Base-by-base conservation (phyloP, 2,797 vertebrate species). In the Vespertilio murinus region DNA sequence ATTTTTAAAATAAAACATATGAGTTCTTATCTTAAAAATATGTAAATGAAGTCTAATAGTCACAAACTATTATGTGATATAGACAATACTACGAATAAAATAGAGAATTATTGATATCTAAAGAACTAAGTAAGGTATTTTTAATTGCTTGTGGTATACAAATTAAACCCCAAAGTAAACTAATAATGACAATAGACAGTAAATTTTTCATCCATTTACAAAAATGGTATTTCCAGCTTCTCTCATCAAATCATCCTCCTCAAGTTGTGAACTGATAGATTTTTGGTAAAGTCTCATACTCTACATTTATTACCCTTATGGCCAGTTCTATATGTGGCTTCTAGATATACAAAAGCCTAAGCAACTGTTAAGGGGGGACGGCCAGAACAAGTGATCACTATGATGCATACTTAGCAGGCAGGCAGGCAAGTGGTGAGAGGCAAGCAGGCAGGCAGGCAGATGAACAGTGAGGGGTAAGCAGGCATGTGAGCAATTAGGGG, bases 121-220 rank as follows among this genome's bases (percentile, higher is more conserved):
- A 79, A 73, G 10, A 74, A 82, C 4, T 14, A 75, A 4, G 1
- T 12, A 71, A 4, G 2, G 0, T 90, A 17, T 71, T 88, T 67
- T 92, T 12, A 54, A 33, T 90, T 95, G 20, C 6, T 40, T 64
- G 9, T 82, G 14, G 2, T 82, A 28, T 74, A 47, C 12, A 94
- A 94, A 80, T 67, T 78, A 22, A 94, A 96, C n/a, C 2, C 25
- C 25, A 23, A 28, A 90, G 89, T 85, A 28, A 94, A 30, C 69
- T 73, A 61, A 30, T 77, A 64, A 40, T 86, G 17, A 22, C 67
- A 73, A 73, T 52, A 91, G 70, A 20, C 4, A 86, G 8, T 92
- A n/a, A 71, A 9, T 71, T 91, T 77, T 91, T 92, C 18, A 93
- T 89, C 35, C 78, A 79, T 42, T 96, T 85, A 80, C 75, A 18